These are phyloP conservation scores for Lasius fuliginosus DNA, from an alignment of 2,888 invertebrate genomes.

Conservation along the genomic window DNA sequence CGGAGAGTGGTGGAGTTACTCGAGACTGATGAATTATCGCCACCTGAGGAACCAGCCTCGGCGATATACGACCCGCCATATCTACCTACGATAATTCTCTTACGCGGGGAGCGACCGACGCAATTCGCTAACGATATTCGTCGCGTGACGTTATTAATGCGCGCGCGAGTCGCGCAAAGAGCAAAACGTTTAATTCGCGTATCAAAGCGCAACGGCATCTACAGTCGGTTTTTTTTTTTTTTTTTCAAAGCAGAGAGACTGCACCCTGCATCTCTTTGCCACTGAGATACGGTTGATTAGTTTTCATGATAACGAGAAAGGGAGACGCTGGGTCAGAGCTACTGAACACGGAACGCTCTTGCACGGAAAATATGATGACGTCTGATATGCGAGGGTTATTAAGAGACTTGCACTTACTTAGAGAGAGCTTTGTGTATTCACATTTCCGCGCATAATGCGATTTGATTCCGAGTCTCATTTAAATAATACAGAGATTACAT, in stretches of 20 bases:
- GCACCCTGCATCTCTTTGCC: background rate
- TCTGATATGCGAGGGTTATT: conserved; percentile 8
- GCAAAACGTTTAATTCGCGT: conserved; percentile 25
- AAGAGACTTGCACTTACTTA: background rate
- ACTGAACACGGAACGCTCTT: background rate
- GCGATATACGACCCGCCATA: conserved; percentile 57
- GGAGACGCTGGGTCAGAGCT: background rate
- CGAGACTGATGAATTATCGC: conserved; percentile 76
- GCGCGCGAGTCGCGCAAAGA: background rate
- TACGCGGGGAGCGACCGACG: conserved; percentile 39
- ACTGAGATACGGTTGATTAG: background rate
- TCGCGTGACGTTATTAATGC: conserved; percentile 52
- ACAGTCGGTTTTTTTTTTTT: background rate
- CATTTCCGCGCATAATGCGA: background rate
- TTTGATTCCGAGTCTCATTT: background rate
- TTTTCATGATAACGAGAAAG: conserved; percentile 18
- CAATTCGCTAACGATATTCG: conserved; percentile 57
- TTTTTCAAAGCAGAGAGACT: background rate
- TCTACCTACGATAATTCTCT: conserved; percentile 62
- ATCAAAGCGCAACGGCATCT: background rate
- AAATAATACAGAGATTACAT: background rate
- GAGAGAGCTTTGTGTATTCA: conserved; percentile 16
- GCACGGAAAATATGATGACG: background rate
- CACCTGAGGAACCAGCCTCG: conserved; percentile 67
- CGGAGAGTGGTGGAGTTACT: conserved; percentile 68